Base-by-base conservation (phyloP, 2,113 vertebrate species). In the Salminus brasiliensis region DNA sequence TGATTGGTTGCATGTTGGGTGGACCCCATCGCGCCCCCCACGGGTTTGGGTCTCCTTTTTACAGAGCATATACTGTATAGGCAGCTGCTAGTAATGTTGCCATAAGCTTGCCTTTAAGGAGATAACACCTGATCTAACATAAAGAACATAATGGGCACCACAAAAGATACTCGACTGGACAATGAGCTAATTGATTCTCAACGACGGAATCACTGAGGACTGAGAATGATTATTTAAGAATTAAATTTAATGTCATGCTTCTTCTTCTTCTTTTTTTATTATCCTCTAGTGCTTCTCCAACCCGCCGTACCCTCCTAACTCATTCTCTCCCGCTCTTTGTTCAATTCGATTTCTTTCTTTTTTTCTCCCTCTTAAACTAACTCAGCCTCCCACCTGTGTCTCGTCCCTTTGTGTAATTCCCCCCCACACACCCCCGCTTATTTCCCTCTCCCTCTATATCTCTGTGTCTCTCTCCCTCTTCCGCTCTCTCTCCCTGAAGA, bases 311-410 rank as follows among this genome's bases (percentile, higher is more conserved):
- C 84, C 72, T 78, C 53, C 60, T 80, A 27, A 63, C 72, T 29
- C 39, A 23, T 32, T 68, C 43, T 79, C 13, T 68, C 49, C 79
- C 76, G 81, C 83, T 55, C 81, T 88, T 85, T 76, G 86, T 83
- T 85, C 84, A 79, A 79, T 83, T 43, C 68, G 78, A 68, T 16
- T 36, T 69, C 47, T 72, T 25, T 36, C 30, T 29, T 81, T 49
- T 57, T 59, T 67, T n/a, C n/a, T n/a, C n/a, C 71, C 27, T 18
- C 34, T n/a, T 45, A 15, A 3, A 23, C 55, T 47, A 65, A 45
- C 67, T 57, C 23, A 18, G n/a, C 21, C 16, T 47, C 21, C 75
- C 69, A 25, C 69, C 45, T 34, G 62, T 53, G 57, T 66, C 74
- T 77, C 36, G 29, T 73, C 34, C 36, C 57, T 34, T 36, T 59